Evolutionary conservation across 2,797 vertebrate genomes (phyloP), one percentile per base, ranked within the genome.

Genomic region (Hippoglossus hippoglossus): DNA sequence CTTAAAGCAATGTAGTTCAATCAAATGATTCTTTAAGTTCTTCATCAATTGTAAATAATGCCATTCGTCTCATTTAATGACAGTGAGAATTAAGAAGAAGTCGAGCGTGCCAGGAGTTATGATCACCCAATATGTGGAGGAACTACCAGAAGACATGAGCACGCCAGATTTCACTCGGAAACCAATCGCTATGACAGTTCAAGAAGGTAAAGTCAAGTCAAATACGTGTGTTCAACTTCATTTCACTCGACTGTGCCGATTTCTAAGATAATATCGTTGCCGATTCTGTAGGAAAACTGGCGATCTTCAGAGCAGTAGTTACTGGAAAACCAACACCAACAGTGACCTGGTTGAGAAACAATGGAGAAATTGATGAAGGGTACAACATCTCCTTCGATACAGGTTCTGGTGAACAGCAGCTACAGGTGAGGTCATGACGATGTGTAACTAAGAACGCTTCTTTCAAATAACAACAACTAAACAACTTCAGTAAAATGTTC

Each of bases 131-230:
- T 95, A 89, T 87, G 93, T 95, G 67, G 93, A 96, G 13, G 74
- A 95, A 54, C 39, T 97, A 66, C 96, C 96, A 0, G 15, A 89
- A 59, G 96, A 94, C 49, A 95, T 91, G 89, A 94, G 75, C 34
- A 89, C 83, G 0, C 96, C 96, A 1, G 95, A 96, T 84, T 97
- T 98, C 64, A 93, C 93, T 61, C 88, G 86, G 64, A 98, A 96
- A 90, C 97, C 97, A 8, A 83, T 97, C 18, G 91, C 92, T 60
- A 63, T 96, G 71, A 96, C 95, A 0, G 79, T 98, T 83, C 95
- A 95, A 73, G 96, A 98, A 91, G 97, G 96, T 97, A 97, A 86
- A 93, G 39, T 41, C 3, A 41, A 41, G 15, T 95, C 5, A 65
- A 50, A 47, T 15, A 4, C 10, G 22, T 22, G 22, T 24, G 6